Evolutionary conservation across 53 echinoderm and acorn worm genomes (phyloP).

Genomic region (Apostichopus leukothele): DNA sequence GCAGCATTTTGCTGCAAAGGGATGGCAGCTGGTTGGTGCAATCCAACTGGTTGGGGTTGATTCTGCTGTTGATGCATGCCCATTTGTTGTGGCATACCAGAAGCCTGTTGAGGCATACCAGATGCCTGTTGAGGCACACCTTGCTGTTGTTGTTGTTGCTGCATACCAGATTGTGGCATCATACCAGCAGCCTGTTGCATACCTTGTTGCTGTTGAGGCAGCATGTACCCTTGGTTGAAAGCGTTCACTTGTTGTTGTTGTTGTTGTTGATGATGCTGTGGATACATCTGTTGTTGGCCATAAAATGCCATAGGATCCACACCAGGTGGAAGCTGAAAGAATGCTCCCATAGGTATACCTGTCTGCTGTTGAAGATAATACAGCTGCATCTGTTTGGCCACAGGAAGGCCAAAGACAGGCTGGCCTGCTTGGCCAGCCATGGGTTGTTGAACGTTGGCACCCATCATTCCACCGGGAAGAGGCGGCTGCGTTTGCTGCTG

Average conservation of each 20-base stretch:
- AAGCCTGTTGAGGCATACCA: conserved; percentile 21
- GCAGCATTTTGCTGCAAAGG: neutral
- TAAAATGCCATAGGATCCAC: conserved; percentile 6
- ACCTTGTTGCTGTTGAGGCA: conserved; percentile 34
- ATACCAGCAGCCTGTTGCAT: conserved; percentile 23
- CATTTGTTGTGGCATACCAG: neutral
- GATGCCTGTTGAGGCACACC: conserved; percentile 23
- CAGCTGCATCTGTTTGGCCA: conserved; percentile 10
- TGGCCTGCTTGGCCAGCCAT: conserved; percentile 18
- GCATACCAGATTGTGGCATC: neutral
- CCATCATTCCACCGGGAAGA: conserved; percentile 33
- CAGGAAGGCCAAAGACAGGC: neutral
- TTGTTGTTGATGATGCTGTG: conserved; percentile 22
- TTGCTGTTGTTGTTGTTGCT: neutral
- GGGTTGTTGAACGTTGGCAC: neutral
- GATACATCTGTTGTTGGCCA: conserved; percentile 16
- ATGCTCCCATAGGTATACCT: neutral
- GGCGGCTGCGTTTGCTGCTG: conserved; percentile 18
- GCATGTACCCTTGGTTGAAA: conserved; percentile 41
- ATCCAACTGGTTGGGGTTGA: neutral
- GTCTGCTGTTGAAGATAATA: conserved; percentile 15
- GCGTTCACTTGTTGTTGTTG: conserved; percentile 28
- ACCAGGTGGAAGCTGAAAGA: neutral
- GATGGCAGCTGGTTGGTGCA: neutral
- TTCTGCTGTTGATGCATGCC: conserved; percentile 28